phyloP scores from a whole-genome alignment of 2,888 invertebrate species.

The Nematopogon swammerdamellus region DNA sequence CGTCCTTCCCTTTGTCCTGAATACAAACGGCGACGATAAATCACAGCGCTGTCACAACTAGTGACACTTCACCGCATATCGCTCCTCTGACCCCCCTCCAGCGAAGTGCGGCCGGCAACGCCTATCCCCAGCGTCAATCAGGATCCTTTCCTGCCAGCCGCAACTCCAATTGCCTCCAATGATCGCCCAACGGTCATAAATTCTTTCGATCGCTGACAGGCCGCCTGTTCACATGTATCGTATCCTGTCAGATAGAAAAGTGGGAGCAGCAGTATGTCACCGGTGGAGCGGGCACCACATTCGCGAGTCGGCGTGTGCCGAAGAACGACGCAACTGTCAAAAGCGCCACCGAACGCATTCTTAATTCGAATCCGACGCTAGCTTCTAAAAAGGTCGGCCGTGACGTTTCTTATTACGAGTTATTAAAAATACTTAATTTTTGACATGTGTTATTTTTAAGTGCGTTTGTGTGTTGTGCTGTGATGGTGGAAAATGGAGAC shows the following conservation, averaged over 20 bases:
- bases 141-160: slow-evolving; percentile 13
- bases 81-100: too few species aligned
- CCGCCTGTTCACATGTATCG: slow-evolving; percentile 34
- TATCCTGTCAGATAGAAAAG: slow-evolving; percentile 18
- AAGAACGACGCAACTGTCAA: slow-evolving; percentile 27
- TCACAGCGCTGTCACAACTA: too few species aligned
- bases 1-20: too few species aligned
- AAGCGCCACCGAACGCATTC: slow-evolving; percentile 19
- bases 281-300: slow-evolving; percentile 22
- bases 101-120: too few species aligned
- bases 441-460: slow-evolving; percentile 4
- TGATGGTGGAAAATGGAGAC: background rate
- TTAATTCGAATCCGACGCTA: too few species aligned
- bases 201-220: slow-evolving; percentile 50
- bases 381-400: too few species aligned
- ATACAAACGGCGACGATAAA: too few species aligned
- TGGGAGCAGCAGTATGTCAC: slow-evolving; percentile 19
- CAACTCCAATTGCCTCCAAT: slow-evolving; percentile 18
- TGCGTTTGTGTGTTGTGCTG: slow-evolving; percentile 4
- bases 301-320: slow-evolving; percentile 35
- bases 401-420: too few species aligned
- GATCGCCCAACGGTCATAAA: slow-evolving; percentile 35
- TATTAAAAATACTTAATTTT: slow-evolving; percentile 20
- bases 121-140: background rate
- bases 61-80: too few species aligned